phyloP scores from a whole-genome alignment of 2,888 invertebrate genomes.

The Tridacna gigas region DNA sequence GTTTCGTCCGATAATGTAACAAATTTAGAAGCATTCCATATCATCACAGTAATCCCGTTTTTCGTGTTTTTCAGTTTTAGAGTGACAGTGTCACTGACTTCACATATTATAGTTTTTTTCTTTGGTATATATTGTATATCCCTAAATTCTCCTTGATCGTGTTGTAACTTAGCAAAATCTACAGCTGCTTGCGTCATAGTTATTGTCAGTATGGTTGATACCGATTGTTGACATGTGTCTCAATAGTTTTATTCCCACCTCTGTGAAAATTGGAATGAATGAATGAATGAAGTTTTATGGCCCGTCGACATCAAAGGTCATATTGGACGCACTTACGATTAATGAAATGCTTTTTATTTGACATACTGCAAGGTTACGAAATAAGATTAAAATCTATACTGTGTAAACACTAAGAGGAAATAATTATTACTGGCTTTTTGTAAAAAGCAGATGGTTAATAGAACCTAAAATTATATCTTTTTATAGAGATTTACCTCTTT shows the following conservation, averaged over 20 bases:
- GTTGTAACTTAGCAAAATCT: neutral
- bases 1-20: slow-evolving; percentile 2
- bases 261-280: neutral
- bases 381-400: too few relatives aligned
- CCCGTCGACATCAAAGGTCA: too few relatives aligned
- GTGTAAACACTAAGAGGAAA: too few relatives aligned
- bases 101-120: neutral
- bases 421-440: too few relatives aligned
- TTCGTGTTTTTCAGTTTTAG: slow-evolving; percentile 1
- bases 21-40: slow-evolving; percentile 13
- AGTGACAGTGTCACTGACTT: slow-evolving; percentile 7
- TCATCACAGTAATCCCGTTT: neutral
- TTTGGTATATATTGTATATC: too few relatives aligned
- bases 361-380: too few relatives aligned
- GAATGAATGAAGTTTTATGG: too few relatives aligned
- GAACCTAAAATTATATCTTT: too few relatives aligned
- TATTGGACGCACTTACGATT: too few relatives aligned
- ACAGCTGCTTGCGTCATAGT: slow-evolving; percentile 12
- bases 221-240: neutral
- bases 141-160: neutral
- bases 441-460: too few relatives aligned
- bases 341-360: too few relatives aligned
- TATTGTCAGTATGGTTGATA: slow-evolving; percentile 11
- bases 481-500: too few relatives aligned
- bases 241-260: neutral